Conservation (phyloP, 2,888 invertebrate genomes). For the Hypomecis atomaria region DNA sequence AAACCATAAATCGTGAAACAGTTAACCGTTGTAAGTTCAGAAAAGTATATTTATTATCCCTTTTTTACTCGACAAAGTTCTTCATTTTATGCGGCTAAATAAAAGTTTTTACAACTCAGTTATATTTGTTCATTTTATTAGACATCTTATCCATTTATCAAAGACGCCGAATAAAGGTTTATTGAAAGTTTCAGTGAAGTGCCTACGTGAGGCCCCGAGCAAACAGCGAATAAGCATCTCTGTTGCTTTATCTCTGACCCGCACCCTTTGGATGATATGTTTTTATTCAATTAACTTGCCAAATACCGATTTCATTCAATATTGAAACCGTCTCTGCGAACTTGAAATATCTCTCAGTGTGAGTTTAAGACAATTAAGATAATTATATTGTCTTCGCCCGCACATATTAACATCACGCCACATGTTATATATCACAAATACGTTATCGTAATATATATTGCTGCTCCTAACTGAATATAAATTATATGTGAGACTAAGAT, state of each 20-base stretch:
- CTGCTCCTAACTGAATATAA: conserved; percentile 1
- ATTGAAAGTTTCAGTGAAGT: conserved; percentile 48
- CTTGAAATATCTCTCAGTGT: conserved; percentile 44
- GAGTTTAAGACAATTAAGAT: conserved; percentile 36
- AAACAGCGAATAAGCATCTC: conserved; percentile 41
- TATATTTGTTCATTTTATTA: conserved; percentile 41
- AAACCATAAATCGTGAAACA: conserved; percentile 19
- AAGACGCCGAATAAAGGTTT: conserved; percentile 47
- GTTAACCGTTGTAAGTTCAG: conserved; percentile 20
- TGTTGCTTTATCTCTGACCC: conserved; percentile 53
- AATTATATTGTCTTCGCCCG: conserved; percentile 11
- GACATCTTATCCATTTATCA: conserved; percentile 39
- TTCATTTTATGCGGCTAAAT: conserved; percentile 37
- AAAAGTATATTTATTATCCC: conserved; percentile 23
- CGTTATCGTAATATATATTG: conserved; percentile 1
- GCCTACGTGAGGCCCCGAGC: conserved; percentile 50
- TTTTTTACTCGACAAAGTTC: conserved; percentile 29
- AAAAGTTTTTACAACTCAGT: conserved; percentile 39
- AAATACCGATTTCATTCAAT: conserved; percentile 47
- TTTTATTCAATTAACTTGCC: conserved; percentile 55
- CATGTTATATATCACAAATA: conserved; percentile 11
- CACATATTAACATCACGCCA: conserved; percentile 18
- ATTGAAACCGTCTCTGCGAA: conserved; percentile 48
- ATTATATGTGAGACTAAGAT: conserved; percentile 8
- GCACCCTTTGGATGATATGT: conserved; percentile 39